These are phyloP conservation scores for Sparidentex hasta DNA, from an alignment of 2,797 vertebrate genomes.

Conservation along the genomic window DNA sequence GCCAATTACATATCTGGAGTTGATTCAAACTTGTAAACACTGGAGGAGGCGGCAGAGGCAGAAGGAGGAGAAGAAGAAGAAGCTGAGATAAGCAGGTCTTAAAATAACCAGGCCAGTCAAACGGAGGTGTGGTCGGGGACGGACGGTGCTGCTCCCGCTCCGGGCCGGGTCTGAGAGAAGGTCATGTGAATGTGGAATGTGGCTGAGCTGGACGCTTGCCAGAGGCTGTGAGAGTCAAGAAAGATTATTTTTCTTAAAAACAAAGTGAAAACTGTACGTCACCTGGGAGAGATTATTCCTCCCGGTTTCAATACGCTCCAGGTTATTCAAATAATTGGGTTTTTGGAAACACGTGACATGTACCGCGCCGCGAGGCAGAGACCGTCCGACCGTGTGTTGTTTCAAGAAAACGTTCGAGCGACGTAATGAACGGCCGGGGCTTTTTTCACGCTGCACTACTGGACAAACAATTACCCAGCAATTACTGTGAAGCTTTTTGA, in stretches of 20 bases:
- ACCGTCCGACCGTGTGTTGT: not conserved
- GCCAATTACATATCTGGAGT: slow-evolving; percentile 61
- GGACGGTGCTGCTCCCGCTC: slow-evolving; percentile 48
- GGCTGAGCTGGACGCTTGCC: slow-evolving; percentile 62
- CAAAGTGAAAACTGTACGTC: slow-evolving; percentile 64
- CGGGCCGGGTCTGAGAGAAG: slow-evolving; percentile 69
- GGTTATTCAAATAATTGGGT: slow-evolving; percentile 66
- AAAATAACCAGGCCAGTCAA: slow-evolving; percentile 69
- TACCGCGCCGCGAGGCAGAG: slow-evolving; percentile 28
- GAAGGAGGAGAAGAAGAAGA: slow-evolving; percentile 20
- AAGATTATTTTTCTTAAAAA: slow-evolving; percentile 62
- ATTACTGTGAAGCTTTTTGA: slow-evolving; percentile 60
- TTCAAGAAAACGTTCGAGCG: slow-evolving; percentile 20
- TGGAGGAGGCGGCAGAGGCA: slow-evolving; percentile 26
- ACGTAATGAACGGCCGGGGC: slow-evolving; percentile 21
- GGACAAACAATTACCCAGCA: slow-evolving; percentile 69
- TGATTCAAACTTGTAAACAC: slow-evolving; percentile 67
- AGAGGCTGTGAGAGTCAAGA: slow-evolving; percentile 58
- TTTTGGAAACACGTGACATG: slow-evolving; percentile 39
- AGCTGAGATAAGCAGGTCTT: slow-evolving; percentile 55
- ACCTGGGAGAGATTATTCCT: slow-evolving; percentile 61
- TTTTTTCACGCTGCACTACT: slow-evolving; percentile 32
- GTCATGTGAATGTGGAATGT: slow-evolving; percentile 81
- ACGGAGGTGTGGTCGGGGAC: slow-evolving; percentile 61
- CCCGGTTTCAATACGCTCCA: slow-evolving; percentile 29